These are phyloP conservation scores for Sebastes dallii DNA, from an alignment of 2,797 vertebrate genomes.

Conservation along the genomic window DNA sequence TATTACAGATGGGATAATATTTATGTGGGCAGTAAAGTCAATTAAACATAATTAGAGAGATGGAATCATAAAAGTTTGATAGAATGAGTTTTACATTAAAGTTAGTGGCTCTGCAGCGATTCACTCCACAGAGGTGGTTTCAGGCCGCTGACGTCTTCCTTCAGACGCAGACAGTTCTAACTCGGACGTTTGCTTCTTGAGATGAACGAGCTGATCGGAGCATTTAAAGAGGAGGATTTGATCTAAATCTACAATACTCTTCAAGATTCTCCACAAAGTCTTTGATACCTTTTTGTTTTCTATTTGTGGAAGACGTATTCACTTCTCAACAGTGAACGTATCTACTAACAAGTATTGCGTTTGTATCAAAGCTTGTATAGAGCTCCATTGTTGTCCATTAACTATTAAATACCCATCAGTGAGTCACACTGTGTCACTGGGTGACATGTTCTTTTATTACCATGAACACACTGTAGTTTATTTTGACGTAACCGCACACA, in stretches of 20 bases:
- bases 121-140: not conserved
- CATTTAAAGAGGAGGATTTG: not conserved
- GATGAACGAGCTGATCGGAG: not conserved
- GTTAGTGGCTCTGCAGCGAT: not conserved
- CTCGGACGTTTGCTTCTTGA: not conserved
- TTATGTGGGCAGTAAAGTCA: conserved; percentile 51
- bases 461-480: not conserved
- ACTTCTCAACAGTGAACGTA: too few species aligned
- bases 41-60: conserved; percentile 56
- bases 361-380: not conserved
- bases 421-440: too few species aligned
- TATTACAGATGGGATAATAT: conserved; percentile 54
- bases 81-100: conserved; percentile 13
- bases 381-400: not conserved
- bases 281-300: not conserved
- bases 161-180: not conserved
- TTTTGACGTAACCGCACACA: not conserved
- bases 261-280: not conserved
- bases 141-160: not conserved
- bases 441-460: not conserved
- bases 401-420: not conserved
- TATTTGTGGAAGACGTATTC: not conserved
- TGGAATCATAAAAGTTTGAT: conserved; percentile 48
- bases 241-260: too few species aligned
- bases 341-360: too few species aligned